Percentiles rank a stretch among this genome's conserved stretches.
These are phyloP conservation scores for Sylvia atricapilla DNA, from an alignment of 2,113 vertebrate species.

Conservation along the genomic window DNA sequence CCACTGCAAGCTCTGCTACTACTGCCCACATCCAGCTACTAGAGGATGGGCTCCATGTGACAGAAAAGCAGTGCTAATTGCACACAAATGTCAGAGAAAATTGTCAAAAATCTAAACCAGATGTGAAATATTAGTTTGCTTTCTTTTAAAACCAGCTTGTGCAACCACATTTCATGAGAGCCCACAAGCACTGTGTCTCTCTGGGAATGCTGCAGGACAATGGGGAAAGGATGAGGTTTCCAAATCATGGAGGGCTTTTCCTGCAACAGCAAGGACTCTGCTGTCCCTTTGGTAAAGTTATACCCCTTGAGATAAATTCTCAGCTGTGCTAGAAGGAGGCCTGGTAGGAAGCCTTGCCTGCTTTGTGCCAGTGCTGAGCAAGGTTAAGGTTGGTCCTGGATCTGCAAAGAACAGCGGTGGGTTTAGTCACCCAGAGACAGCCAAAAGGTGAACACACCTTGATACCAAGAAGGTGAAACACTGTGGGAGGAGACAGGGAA, in stretches of 20 bases:
- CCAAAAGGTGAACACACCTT: neutral
- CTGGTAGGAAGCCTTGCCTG: neutral
- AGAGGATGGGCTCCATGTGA: neutral
- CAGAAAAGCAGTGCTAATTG: neutral
- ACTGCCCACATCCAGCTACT: neutral
- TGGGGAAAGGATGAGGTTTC: neutral
- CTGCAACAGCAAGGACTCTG: neutral
- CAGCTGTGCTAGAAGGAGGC: neutral
- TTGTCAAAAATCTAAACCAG: constrained; percentile 18
- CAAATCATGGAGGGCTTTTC: neutral
- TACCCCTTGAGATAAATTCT: neutral
- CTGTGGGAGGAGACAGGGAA: neutral
- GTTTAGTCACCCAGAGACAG: neutral
- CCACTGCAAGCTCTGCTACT: neutral
- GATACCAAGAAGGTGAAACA: neutral
- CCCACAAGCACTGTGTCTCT: fast-evolving
- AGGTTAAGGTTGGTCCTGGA: neutral
- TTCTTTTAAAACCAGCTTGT: neutral
- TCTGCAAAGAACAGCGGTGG: neutral
- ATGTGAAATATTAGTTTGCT: neutral
- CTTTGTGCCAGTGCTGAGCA: neutral
- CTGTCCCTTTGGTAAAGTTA: neutral
- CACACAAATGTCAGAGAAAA: neutral
- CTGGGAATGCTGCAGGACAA: neutral
- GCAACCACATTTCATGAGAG: neutral